A percentile compares a stretch with the other conserved stretches of the same genome.
These are phyloP conservation scores for Drosophila limbata DNA, from an alignment of 2,888 invertebrate genomes.

Conservation along the genomic window DNA sequence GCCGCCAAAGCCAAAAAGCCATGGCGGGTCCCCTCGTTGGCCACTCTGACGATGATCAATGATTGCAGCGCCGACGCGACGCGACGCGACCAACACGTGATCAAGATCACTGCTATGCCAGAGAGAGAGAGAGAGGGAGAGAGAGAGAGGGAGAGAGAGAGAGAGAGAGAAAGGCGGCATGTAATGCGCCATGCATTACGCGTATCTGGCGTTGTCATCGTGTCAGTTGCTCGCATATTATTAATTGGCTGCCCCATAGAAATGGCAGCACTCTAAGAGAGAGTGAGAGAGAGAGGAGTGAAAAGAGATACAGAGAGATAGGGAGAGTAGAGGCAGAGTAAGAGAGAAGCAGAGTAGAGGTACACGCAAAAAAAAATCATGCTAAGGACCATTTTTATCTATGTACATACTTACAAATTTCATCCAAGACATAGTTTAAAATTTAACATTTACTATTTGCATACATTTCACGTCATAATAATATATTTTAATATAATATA, in stretches of 20 bases:
- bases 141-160: not conserved
- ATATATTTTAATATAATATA: too few species aligned
- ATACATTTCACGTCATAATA: too few species aligned
- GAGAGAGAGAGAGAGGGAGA: not conserved
- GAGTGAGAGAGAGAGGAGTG: not conserved
- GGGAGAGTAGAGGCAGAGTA: not conserved
- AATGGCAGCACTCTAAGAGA: constrained; percentile 1
- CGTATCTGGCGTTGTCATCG: constrained; percentile 78
- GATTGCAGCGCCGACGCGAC: constrained; percentile 63
- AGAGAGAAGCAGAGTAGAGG: not conserved
- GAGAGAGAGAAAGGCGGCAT: constrained; percentile 42
- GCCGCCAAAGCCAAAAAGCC: constrained; percentile 56
- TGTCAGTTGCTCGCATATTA: constrained; percentile 81
- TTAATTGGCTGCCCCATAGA: constrained; percentile 70
- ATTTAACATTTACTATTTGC: too few species aligned
- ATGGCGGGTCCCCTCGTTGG: constrained; percentile 43
- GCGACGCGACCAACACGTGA: constrained; percentile 49
- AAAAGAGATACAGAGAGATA: not conserved
- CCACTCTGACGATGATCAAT: constrained; percentile 75
- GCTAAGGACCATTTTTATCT: too few species aligned
- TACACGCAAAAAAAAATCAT: not conserved
- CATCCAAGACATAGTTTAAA: too few species aligned
- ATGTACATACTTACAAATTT: too few species aligned
- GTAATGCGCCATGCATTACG: constrained; percentile 80
- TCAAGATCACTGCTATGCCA: constrained; percentile 51